Evolutionary conservation across 2,888 invertebrate genomes (phyloP), one percentile per base, ranked within the genome.

Genomic region (Sesamia inferens): DNA sequence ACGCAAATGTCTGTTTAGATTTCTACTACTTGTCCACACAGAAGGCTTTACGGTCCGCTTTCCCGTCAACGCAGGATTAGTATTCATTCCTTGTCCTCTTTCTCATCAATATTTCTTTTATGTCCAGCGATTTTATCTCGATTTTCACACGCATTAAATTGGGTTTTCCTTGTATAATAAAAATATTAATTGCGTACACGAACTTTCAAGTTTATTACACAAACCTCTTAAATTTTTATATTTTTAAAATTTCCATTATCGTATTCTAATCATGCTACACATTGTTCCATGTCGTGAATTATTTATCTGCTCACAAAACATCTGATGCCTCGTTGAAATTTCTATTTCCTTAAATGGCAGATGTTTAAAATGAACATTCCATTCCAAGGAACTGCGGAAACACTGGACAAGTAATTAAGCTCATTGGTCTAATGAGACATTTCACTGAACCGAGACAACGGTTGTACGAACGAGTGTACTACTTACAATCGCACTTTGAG

Each of bases 351-450:
- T 51, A 63, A 70, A 55, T 55, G 24, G 51, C 54, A 68, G 31
- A 62, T 55, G 65, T 66, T 68, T 67, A 42, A 63, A 69, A 66
- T 70, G 47, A 71, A 44, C 61, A 78, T 78, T 77, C 77, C 69
- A 76, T 78, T 78, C 31, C 24, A 76, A 82, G 76, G 71, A 78
- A 82, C 74, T 75, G 66, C 78, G 81, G 84, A 79, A 84, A 71
- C 80, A 86, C 87, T 85, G 87, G 81, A 57, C 84, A 85, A 86
- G 86, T 89, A 89, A 92, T 92, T 91, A 91, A 87, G 88, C 87
- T 84, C 88, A 90, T 90, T 89, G 90, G 80, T 85, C 88, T 90
- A 92, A 92, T 90, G 90, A 90, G 90, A 87, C 88, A 87, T 88
- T 88, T 87, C 83, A 85, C 85, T 89, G 87, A 88, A 90, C 85